Evolutionary conservation across 2,888 invertebrate species (phyloP), one percentile per base, ranked within the genome.

Genomic region (Caenorhabditis japonica): DNA sequence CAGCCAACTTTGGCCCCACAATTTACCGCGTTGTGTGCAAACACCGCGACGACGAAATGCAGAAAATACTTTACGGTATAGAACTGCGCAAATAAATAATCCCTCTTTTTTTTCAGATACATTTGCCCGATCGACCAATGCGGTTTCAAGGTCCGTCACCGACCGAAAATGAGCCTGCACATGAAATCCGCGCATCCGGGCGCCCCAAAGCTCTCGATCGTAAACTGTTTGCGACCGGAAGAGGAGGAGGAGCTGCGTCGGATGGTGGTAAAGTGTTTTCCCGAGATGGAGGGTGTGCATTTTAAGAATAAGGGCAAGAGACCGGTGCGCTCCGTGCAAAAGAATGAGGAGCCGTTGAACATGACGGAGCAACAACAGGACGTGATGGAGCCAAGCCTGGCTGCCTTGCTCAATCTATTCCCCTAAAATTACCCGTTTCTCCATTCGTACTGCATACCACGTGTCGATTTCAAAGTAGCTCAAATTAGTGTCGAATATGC

Each of bases 381-480:
- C n/a, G n/a, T n/a, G n/a, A n/a, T n/a, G n/a, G n/a, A n/a, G n/a
- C n/a, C n/a, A n/a, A n/a, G n/a, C n/a, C n/a, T n/a, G n/a, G n/a
- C n/a, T n/a, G n/a, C n/a, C n/a, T n/a, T n/a, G n/a, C n/a, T n/a
- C n/a, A n/a, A n/a, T n/a, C n/a, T 12, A 53, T 15, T 15, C 19
- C 1, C 25, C 21, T 41, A 27, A 17, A 44, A 27, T 56, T 7
- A 73, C 55, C 51, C 60, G 15, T 39, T 19, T 58, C 0, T 39
- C 33, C 3, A 61, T 43, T 46, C 30, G 55, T 0, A 73, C 56
- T 7, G 19, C n/a, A 19, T 73, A 73, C 73, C 73, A 73, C 2
- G 49, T 15, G 27, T 73, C 73, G 23, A 73, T 12, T 25, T 73
- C 56, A 13, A 72, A 30, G 5, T 25, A 5, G 23, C 33, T n/a